Base-by-base conservation (phyloP, 2,888 invertebrate genomes). In the Coelopa pilipes region DNA sequence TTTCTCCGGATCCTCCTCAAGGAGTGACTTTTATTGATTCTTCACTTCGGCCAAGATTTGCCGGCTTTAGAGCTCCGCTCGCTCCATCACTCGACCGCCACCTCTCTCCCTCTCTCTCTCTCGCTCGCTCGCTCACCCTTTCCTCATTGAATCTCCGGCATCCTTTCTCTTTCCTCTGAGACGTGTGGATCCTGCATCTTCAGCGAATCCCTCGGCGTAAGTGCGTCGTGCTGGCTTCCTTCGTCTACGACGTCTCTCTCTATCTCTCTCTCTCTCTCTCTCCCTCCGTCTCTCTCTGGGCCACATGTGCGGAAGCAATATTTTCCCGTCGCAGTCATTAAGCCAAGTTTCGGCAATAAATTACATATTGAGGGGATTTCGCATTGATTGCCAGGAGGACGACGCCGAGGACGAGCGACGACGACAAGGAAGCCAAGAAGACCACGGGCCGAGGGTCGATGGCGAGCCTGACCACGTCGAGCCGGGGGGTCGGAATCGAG, bases 11-110 rank as follows among this genome's bases (percentile, higher is more conserved):
- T 62, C 60, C 60, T 21, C 34, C 24, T 62, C 24, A 83, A 83
- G 82, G 80, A 82, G 85, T 83, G 85, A 83, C 83, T 83, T 84
- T 83, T 83, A 83, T 83, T 84, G 85, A 83, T 84, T 84, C 80
- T 50, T 50, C 66, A 66, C 49, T 80, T 83, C 80, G 83, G 80
- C 81, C 82, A 78, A 84, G 83, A 84, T 83, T 83, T 84, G 79
- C 80, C 80, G 21, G 13, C 21, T n/a, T 80, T 46, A 15, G 15
- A 19, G 21, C 45, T 34, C 34, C 62, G 1, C 4, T 60, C 34
- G 60, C 45, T 60, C 15, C 5, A 15, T 50, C 50, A 47, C 11
- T 45, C 60, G 45, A 19, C 13, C 4, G n/a, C 21, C 49, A 49
- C 49, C 49, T 24, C 49, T 49, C 72, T 46, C 21, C 21, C 59